Evolutionary conservation across 2,113 vertebrate species (phyloP).

Genomic region (Propithecus coquereli): DNA sequence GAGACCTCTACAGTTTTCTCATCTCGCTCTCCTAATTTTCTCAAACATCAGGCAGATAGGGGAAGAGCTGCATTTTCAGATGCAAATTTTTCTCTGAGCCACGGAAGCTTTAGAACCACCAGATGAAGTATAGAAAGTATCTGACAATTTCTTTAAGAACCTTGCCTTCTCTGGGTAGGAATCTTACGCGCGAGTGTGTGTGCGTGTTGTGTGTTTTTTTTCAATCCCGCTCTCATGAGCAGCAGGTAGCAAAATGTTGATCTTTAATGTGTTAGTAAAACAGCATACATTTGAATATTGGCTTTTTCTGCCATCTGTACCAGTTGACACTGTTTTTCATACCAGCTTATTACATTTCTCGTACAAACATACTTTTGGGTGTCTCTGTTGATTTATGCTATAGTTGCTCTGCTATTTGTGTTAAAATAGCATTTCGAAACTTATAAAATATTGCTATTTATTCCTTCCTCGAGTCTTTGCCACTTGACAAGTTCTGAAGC

Average conservation of each 20-base stretch:
- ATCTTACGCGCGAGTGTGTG: background rate
- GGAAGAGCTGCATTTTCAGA: slow-evolving; percentile 27
- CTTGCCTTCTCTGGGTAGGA: slow-evolving; percentile 47
- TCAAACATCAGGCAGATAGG: slow-evolving; percentile 13
- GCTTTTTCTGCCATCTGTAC: slow-evolving; percentile 76
- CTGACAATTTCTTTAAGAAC: slow-evolving; percentile 35
- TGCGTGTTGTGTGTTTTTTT: slow-evolving; percentile 60
- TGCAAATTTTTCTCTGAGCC: slow-evolving; percentile 31
- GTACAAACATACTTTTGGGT: slow-evolving; percentile 74
- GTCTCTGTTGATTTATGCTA: slow-evolving; percentile 76
- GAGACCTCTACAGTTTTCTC: background rate
- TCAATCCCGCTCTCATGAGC: slow-evolving; percentile 70
- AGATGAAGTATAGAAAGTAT: slow-evolving; percentile 44
- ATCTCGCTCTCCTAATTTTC: background rate
- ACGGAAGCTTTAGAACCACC: slow-evolving; percentile 6
- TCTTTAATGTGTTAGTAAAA: slow-evolving; percentile 75
- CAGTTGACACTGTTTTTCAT: slow-evolving; percentile 72
- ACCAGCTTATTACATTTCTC: slow-evolving; percentile 75
- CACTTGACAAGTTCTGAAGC: slow-evolving; percentile 50
- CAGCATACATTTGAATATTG: slow-evolving; percentile 73
- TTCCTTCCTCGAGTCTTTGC: slow-evolving; percentile 47
- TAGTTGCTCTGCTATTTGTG: slow-evolving; percentile 73
- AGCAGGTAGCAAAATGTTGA: slow-evolving; percentile 77
- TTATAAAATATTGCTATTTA: slow-evolving; percentile 71
- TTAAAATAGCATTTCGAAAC: slow-evolving; percentile 74